phyloP scores from a whole-genome alignment of 2,113 vertebrate species.

The Rattus rattus region DNA sequence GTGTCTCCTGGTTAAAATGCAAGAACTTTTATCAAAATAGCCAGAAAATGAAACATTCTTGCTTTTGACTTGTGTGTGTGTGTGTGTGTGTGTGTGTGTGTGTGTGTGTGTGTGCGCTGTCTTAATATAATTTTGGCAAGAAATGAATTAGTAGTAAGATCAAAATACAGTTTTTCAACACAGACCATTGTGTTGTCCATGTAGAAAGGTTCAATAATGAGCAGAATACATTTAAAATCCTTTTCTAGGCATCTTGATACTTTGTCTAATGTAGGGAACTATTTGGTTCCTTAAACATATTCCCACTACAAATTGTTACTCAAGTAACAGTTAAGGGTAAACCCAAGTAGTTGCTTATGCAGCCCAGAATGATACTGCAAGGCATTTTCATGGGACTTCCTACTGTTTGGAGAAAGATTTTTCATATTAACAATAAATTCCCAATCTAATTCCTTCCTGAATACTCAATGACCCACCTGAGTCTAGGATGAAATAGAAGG shows the following conservation, averaged over 20 bases:
- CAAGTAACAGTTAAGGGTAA: not conserved
- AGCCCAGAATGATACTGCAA: not conserved
- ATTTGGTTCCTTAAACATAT: not conserved
- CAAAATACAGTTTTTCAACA: not conserved
- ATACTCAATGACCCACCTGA: not conserved
- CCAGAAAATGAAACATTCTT: not conserved
- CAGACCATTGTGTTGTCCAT: not conserved
- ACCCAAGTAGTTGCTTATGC: not conserved
- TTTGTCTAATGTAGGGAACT: not conserved
- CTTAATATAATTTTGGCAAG: constrained; percentile 46
- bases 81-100: no score
- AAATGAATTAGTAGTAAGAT: not conserved
- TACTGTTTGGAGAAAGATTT: not conserved
- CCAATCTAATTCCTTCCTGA: not conserved
- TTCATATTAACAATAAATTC: not conserved
- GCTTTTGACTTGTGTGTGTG: not conserved
- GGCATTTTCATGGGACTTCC: not conserved
- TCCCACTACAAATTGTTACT: not conserved
- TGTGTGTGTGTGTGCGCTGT: not conserved
- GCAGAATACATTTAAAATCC: not conserved
- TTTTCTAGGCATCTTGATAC: not conserved
- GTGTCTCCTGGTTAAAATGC: not conserved
- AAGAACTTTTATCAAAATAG: not conserved
- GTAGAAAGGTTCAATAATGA: not conserved
- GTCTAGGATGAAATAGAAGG: not conserved